Evolutionary conservation across 2,797 vertebrate species (phyloP).

Genomic region (Sitta carolinensis): DNA sequence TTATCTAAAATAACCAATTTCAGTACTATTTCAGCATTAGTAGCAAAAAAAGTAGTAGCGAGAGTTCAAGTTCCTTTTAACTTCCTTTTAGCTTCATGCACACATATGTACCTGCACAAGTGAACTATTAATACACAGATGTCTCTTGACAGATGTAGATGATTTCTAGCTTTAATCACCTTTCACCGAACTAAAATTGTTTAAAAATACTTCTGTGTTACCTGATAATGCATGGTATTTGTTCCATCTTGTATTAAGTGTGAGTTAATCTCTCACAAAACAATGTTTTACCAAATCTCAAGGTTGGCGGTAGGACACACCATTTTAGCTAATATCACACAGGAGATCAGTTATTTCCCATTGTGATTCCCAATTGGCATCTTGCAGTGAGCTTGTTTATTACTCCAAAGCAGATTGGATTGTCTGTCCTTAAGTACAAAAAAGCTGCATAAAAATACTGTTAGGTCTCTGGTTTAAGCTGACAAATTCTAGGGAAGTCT

Average conservation of each 20-base stretch:
- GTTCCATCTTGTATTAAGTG: neutral
- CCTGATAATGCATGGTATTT: constrained; percentile 34
- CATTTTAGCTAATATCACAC: constrained; percentile 57
- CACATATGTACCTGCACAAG: accelerated
- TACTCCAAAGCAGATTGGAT: neutral
- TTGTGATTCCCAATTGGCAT: constrained; percentile 48
- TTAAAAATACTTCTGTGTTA: neutral
- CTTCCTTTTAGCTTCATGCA: neutral
- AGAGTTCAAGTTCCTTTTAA: neutral
- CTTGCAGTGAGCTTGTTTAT: constrained; percentile 65
- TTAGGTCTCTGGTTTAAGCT: constrained; percentile 23
- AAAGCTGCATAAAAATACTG: constrained; percentile 42
- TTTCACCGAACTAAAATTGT: neutral
- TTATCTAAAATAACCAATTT: neutral
- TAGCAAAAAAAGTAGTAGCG: neutral
- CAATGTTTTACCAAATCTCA: constrained; percentile 34
- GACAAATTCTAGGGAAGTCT: constrained; percentile 38
- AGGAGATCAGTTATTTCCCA: constrained; percentile 65
- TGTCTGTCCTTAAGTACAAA: constrained; percentile 18
- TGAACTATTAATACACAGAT: neutral
- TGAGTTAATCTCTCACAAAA: constrained; percentile 42
- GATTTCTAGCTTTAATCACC: neutral
- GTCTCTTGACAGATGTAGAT: neutral
- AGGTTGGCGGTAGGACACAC: constrained; percentile 66
- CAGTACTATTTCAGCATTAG: neutral